These are phyloP conservation scores for Marronus borbonicus DNA, from an alignment of 2,888 invertebrate genomes.

Conservation along the genomic window DNA sequence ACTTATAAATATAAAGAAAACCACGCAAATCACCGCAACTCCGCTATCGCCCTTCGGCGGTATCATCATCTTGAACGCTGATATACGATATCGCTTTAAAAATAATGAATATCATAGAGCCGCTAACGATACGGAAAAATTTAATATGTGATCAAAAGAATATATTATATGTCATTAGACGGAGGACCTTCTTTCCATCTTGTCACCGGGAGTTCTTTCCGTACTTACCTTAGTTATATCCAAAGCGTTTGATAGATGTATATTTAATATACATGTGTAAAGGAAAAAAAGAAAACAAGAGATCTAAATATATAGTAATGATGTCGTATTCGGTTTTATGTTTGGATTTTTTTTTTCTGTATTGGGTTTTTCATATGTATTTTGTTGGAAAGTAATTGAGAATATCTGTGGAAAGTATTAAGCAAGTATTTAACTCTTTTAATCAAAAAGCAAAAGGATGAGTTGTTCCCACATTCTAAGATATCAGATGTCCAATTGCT, in stretches of 20 bases:
- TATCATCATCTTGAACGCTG: constrained; percentile 30
- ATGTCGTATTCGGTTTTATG: too few species aligned
- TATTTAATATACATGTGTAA: constrained; percentile 17
- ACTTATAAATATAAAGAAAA: constrained; percentile 29
- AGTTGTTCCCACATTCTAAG: too few species aligned
- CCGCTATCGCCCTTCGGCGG: background rate
- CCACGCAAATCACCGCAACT: constrained; percentile 15
- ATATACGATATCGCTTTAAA: constrained; percentile 48
- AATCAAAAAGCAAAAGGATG: too few species aligned
- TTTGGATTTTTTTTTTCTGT: too few species aligned
- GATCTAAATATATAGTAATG: background rate
- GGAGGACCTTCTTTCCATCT: background rate
- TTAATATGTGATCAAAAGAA: constrained; percentile 52
- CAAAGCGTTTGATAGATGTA: background rate
- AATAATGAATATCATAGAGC: constrained; percentile 48
- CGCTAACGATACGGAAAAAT: constrained; percentile 50
- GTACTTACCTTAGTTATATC: constrained; percentile 21
- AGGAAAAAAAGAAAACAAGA: background rate
- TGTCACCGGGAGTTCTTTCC: background rate
- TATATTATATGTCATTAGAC: constrained; percentile 48
- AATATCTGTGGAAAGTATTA: too few species aligned
- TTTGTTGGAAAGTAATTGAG: too few species aligned
- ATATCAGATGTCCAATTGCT: too few species aligned
- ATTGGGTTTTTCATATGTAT: too few species aligned
- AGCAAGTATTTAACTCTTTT: too few species aligned